Base-by-base conservation (phyloP, 2,113 vertebrate genomes). In the Bolborhynchus lineola region DNA sequence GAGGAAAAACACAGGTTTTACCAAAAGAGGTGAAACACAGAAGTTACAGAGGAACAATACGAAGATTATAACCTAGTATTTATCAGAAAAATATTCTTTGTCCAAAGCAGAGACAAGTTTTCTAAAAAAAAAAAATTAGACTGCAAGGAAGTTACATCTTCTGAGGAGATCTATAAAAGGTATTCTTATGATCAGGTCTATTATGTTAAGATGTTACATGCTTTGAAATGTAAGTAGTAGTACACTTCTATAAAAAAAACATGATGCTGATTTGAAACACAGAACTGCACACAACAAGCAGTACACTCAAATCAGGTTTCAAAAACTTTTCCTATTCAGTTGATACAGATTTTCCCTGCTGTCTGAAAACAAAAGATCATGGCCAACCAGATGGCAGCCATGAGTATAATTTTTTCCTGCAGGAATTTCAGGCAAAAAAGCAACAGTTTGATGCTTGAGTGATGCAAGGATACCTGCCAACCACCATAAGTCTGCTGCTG, bases 391-490 rank as follows among this genome's bases (percentile, higher is more conserved):
- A 93, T 90, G 95, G 82, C 1, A n/a, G 44, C n/a, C 82, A 91
- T 49, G 90, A 95, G 15, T 59, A 74, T 80, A 77, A 62, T 74
- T 50, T 93, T 76, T 71, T 49, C 53, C 53, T 53, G 42, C 37
- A 95, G 64, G 74, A 96, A 96, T 95, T 88, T 93, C 82, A 86
- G 71, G 74, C 35, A 91, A 89, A 81, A 68, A 80, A 12, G 16
- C 44, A 82, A 67, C 29, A 82, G 55, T 86, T 67, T 81, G 80
- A 93, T 74, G 77, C 83, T 63, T 92, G 86, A 93, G 69, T 67
- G 69, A 87, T 37, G 37, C 60, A 84, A 93, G 67, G 53, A 96
- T 94, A 97, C 92, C 93, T 97, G 93, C 94, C 94, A 96, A 72
- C 85, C 41, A n/a, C 68, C 37, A n/a, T 23, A 69, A 63, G 82